A percentile compares a stretch with the other conserved stretches of the same genome.
Evolutionary conservation across 1,140 invertebrate species (phyloP).

Genomic region (Drosophila saltans): DNA sequence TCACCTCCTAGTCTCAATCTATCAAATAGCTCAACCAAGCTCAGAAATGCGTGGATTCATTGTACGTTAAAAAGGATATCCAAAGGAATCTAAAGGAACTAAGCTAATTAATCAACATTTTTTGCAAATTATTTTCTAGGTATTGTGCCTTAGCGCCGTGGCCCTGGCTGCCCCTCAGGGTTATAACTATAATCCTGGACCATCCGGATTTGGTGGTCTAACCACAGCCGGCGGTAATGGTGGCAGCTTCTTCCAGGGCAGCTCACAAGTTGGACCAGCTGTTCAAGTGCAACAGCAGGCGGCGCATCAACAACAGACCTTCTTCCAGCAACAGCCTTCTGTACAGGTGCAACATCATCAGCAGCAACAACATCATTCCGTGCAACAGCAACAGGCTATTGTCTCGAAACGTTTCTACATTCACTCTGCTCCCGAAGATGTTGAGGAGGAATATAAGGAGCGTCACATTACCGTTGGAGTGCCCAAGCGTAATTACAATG

Average conservation of each 20-base stretch:
- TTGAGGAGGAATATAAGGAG: conserved; percentile 74
- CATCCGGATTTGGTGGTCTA: conserved; percentile 58
- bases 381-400: conserved; percentile 84
- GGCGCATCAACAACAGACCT: conserved; percentile 50
- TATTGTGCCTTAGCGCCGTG: conserved; percentile 73
- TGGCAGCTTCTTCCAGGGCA: conserved; percentile 59
- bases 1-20: conserved; percentile 28
- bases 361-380: conserved; percentile 34
- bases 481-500: conserved; percentile 92
- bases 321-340: conserved; percentile 83
- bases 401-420: conserved; percentile 83
- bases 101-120: conserved; percentile 1
- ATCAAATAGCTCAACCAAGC: conserved; percentile 66
- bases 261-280: conserved; percentile 32
- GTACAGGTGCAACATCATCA: conserved; percentile 48
- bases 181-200: conserved; percentile 75
- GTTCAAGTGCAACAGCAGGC: conserved; percentile 20
- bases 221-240: conserved; percentile 49
- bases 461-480: conserved; percentile 83
- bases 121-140: conserved; percentile 27
- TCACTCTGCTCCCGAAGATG: conserved; percentile 79
- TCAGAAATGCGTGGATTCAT: conserved; percentile 82
- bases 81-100: neutral
- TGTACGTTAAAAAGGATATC: conserved; percentile 57
- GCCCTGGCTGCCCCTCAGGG: conserved; percentile 79